Evolutionary conservation across 2,113 vertebrate species (phyloP).

Genomic region (Meles meles): DNA sequence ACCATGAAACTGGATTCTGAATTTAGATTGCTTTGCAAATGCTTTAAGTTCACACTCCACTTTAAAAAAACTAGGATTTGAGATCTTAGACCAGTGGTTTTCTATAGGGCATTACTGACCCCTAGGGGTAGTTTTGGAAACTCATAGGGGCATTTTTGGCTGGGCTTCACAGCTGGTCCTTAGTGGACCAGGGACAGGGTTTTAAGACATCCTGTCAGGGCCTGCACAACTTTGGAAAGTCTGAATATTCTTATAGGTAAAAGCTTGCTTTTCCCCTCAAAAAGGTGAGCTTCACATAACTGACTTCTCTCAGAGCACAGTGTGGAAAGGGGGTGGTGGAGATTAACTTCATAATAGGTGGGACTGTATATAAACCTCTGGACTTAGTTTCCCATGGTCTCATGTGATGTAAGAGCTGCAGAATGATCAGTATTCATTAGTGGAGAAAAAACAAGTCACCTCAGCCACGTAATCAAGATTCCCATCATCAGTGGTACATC

Average conservation of each 20-base stretch:
- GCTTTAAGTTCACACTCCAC: background rate
- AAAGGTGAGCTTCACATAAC: background rate
- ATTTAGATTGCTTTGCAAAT: background rate
- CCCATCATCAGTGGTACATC: too few species aligned
- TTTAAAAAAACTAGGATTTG: background rate
- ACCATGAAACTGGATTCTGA: background rate
- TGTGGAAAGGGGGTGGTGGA: background rate
- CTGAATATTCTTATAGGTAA: background rate
- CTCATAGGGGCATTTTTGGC: background rate
- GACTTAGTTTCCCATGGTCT: background rate
- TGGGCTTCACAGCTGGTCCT: background rate
- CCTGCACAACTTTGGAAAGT: background rate
- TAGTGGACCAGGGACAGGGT: background rate
- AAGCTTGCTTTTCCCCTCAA: background rate
- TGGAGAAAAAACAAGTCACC: background rate
- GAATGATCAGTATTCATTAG: background rate
- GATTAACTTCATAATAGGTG: background rate
- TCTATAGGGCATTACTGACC: conserved; percentile 31
- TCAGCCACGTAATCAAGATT: background rate
- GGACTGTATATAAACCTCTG: background rate
- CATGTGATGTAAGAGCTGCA: background rate
- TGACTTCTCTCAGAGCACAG: background rate
- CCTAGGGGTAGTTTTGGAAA: conserved; percentile 33
- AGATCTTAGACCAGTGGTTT: background rate
- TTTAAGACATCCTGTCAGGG: background rate